Evolutionary conservation across 2,888 invertebrate genomes (phyloP).

Genomic region (Cephus pulcher): DNA sequence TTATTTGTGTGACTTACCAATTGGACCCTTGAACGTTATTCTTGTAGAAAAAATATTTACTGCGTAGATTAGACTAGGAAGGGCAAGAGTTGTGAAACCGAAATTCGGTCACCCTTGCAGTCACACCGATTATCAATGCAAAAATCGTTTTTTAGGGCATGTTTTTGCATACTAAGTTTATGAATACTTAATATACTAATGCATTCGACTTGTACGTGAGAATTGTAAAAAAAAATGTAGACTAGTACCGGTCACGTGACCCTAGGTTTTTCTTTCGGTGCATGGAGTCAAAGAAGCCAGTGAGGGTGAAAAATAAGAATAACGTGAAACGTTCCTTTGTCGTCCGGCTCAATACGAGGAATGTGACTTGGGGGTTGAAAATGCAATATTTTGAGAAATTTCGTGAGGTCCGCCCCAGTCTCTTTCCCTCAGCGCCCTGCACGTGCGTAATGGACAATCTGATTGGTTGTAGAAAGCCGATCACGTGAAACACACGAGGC

Average conservation of each 20-base stretch:
- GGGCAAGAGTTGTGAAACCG: not conserved
- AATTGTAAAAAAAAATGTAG: too few relatives aligned
- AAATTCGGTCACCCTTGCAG: not conserved
- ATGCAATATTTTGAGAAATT: slow-evolving; percentile 10
- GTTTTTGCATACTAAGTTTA: not conserved
- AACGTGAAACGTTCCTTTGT: not conserved
- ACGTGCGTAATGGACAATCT: slow-evolving; percentile 11
- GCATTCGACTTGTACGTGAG: too few relatives aligned
- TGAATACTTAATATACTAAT: not conserved
- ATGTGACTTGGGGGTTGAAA: not conserved
- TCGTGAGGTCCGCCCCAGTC: not conserved
- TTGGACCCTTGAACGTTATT: slow-evolving; percentile 5
- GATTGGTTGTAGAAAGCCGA: slow-evolving; percentile 36
- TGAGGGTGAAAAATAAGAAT: not conserved
- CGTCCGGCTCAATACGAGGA: not conserved
- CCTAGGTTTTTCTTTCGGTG: too few relatives aligned
- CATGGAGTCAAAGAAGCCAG: not conserved
- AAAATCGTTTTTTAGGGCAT: not conserved
- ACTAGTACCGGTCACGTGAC: too few relatives aligned
- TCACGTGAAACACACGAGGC: slow-evolving; percentile 59
- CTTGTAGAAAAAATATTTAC: not conserved
- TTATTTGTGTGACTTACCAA: not conserved
- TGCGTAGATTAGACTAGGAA: not conserved
- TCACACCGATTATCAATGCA: not conserved
- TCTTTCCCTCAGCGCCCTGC: slow-evolving; percentile 7